Evolutionary conservation across 2,888 invertebrate species (phyloP).

Genomic region (Argyresthia goedartella): DNA sequence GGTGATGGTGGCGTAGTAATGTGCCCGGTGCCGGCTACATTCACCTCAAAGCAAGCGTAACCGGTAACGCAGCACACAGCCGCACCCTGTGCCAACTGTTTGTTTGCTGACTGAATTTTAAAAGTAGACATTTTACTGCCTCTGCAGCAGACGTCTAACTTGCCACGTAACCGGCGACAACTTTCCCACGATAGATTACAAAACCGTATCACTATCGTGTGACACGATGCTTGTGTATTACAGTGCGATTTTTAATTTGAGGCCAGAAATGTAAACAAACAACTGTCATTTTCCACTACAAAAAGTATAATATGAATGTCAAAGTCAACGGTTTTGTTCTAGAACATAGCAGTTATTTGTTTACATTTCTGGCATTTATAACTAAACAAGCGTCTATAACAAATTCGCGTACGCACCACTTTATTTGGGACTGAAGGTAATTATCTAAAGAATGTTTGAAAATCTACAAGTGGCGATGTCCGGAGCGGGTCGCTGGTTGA

Average conservation of each 20-base stretch:
- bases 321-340: no score
- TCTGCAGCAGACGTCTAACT: background rate
- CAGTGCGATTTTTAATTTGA: background rate
- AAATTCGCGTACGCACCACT: no score
- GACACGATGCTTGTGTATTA: background rate
- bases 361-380: background rate
- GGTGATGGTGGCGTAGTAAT: slow-evolving; percentile 62
- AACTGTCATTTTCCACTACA: no score
- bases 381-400: no score
- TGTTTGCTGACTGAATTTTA: background rate
- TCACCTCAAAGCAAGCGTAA: slow-evolving; percentile 67
- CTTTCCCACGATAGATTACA: slow-evolving; percentile 3
- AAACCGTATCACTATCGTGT: slow-evolving; percentile 2
- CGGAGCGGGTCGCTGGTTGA: background rate
- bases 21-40: slow-evolving; percentile 41
- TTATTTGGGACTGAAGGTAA: background rate
- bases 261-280: no score
- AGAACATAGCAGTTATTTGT: no score
- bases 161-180: background rate
- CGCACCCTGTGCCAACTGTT: slow-evolving; percentile 11
- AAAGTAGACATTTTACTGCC: slow-evolving; percentile 1
- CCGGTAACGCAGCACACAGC: slow-evolving; percentile 33
- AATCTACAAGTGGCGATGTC: background rate
- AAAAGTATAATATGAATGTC: no score
- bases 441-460: background rate